Evolutionary conservation across 2,113 vertebrate genomes (phyloP).

Genomic region (Climacteris rufus): DNA sequence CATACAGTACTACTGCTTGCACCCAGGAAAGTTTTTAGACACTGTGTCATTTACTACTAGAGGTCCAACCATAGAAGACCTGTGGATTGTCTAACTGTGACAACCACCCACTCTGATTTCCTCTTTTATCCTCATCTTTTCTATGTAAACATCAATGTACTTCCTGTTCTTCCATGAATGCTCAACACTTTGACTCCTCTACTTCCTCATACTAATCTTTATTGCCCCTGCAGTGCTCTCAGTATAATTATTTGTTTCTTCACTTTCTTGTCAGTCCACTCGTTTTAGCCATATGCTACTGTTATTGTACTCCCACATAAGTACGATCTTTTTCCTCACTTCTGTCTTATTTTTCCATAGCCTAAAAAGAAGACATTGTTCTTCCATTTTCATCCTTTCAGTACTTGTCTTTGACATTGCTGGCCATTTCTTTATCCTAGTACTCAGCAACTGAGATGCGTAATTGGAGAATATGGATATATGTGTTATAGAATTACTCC

Average conservation of each 20-base stretch:
- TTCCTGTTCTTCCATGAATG: background rate
- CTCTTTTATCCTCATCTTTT: background rate
- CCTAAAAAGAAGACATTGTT: background rate
- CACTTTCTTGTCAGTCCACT: background rate
- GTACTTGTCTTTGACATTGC: background rate
- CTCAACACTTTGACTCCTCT: background rate
- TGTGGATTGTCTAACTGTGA: background rate
- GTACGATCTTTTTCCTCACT: background rate
- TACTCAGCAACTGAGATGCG: background rate
- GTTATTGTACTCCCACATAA: background rate
- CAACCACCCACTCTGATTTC: background rate
- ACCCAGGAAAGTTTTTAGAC: background rate
- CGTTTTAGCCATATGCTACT: background rate
- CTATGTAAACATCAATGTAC: background rate
- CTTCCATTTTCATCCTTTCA: background rate
- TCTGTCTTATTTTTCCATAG: background rate
- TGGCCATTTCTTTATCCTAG: background rate
- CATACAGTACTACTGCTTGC: background rate
- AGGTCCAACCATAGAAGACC: background rate
- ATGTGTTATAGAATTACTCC: background rate
- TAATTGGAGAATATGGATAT: background rate
- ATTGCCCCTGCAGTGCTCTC: background rate
- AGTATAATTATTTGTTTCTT: background rate
- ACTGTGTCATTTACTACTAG: background rate
- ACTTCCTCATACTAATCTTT: background rate